Evolutionary conservation across 2,888 invertebrate species (phyloP).

Genomic region (Nasonia oneida): DNA sequence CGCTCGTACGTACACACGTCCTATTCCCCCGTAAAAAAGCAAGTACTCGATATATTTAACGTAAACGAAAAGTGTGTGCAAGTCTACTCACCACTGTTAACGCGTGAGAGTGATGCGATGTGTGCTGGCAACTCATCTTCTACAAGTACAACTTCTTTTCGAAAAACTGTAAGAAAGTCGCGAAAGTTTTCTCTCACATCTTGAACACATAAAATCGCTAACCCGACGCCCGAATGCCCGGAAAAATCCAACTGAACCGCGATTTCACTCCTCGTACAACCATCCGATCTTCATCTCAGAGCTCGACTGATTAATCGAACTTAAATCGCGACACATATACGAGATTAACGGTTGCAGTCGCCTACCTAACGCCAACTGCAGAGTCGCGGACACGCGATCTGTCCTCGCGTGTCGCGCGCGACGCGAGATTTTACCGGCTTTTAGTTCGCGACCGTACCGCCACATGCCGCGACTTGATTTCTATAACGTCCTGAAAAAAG

Average conservation of each 20-base stretch:
- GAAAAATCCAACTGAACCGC: neutral
- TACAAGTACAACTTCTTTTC: too few species aligned
- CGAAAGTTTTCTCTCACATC: neutral
- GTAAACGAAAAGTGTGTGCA: too few species aligned
- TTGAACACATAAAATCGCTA: neutral
- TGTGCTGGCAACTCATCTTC: too few species aligned
- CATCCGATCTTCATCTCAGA: neutral
- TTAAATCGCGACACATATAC: neutral
- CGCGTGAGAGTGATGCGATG: too few species aligned
- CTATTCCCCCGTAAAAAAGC: too few species aligned
- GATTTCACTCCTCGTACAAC: neutral
- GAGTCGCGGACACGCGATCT: neutral
- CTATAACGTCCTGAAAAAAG: neutral
- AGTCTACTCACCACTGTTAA: too few species aligned
- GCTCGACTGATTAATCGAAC: neutral
- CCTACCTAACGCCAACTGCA: neutral
- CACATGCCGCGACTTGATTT: neutral
- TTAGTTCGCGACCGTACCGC: slow-evolving; percentile 2
- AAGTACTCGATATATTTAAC: too few species aligned
- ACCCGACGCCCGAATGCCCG: neutral
- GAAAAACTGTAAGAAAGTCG: too few species aligned
- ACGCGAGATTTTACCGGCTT: neutral
- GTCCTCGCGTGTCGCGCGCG: neutral
- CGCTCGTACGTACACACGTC: too few species aligned
- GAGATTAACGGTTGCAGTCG: neutral